Percentiles rank a stretch among this genome's conserved stretches.
Conservation (phyloP, 2,797 vertebrate species). For the Balearica regulorum region DNA sequence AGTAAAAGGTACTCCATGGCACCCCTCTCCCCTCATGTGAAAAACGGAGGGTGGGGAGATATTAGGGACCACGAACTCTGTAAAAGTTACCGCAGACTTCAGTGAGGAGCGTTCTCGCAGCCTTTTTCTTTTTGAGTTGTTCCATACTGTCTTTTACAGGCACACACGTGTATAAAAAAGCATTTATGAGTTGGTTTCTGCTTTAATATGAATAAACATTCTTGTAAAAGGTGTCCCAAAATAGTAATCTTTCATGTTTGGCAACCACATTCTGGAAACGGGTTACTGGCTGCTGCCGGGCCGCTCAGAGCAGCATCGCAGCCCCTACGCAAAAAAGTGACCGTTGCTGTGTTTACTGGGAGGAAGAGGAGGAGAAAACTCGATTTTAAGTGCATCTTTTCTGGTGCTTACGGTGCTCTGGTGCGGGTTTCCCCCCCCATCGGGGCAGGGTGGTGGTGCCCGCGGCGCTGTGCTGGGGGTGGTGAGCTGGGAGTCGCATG, state of each 20-base stretch:
- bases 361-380: background rate
- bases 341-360: background rate
- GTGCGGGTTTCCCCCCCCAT: background rate
- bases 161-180: constrained; percentile 41
- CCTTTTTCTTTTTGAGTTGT: constrained; percentile 43
- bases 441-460: background rate
- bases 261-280: constrained; percentile 28
- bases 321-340: background rate
- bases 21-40: constrained; percentile 90
- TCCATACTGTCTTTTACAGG: constrained; percentile 45
- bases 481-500: background rate
- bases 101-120: constrained; percentile 77
- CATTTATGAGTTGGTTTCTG: constrained; percentile 73
- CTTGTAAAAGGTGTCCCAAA: constrained; percentile 62
- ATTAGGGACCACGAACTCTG: constrained; percentile 99
- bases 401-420: background rate
- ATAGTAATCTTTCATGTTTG: constrained; percentile 57
- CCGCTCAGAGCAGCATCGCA: background rate
- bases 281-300: background rate
- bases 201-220: constrained; percentile 71
- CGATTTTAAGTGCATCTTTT: background rate
- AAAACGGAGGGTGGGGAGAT: constrained; percentile 98
- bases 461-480: fast-evolving
- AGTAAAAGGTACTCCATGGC: constrained; percentile 86
- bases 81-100: constrained; percentile 95